Percentiles rank a stretch among this genome's conserved stretches.
phyloP scores from a whole-genome alignment of 2,113 vertebrate species.

The Talpa occidentalis region DNA sequence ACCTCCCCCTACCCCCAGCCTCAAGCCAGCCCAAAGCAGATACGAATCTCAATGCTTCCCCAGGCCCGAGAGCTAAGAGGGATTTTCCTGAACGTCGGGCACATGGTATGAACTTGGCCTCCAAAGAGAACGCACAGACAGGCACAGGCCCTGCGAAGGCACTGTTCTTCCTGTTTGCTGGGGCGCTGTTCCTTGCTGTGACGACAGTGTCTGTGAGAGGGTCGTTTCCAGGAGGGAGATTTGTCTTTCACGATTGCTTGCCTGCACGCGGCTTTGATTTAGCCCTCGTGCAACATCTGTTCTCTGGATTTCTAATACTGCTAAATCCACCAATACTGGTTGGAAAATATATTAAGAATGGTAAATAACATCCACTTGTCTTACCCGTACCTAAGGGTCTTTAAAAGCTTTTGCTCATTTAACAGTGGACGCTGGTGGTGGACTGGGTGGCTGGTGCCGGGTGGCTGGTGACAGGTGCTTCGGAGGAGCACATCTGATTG shows the following conservation, averaged over 20 bases:
- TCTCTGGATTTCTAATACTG: background rate
- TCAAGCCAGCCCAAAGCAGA: background rate
- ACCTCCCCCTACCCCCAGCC: background rate
- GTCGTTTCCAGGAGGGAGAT: background rate
- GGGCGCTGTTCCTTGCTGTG: background rate
- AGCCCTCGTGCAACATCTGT: background rate
- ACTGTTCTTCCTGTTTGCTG: background rate
- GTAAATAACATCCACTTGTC: background rate
- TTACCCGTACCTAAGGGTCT: background rate
- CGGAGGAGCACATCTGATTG: too few species aligned
- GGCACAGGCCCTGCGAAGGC: background rate
- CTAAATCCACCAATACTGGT: background rate
- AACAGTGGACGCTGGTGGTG: too few species aligned
- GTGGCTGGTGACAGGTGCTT: too few species aligned
- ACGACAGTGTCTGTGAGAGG: background rate
- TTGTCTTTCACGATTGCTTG: background rate
- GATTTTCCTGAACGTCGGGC: background rate
- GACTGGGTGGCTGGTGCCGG: too few species aligned
- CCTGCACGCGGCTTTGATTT: background rate
- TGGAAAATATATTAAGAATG: constrained; percentile 26
- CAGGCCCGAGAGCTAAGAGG: background rate
- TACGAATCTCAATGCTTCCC: background rate
- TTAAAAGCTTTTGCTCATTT: background rate
- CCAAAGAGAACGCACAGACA: background rate
- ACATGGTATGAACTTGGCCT: background rate